Evolutionary conservation across 2,888 invertebrate genomes (phyloP), one percentile per base, ranked within the genome.

Genomic region (Megamerina dolium): DNA sequence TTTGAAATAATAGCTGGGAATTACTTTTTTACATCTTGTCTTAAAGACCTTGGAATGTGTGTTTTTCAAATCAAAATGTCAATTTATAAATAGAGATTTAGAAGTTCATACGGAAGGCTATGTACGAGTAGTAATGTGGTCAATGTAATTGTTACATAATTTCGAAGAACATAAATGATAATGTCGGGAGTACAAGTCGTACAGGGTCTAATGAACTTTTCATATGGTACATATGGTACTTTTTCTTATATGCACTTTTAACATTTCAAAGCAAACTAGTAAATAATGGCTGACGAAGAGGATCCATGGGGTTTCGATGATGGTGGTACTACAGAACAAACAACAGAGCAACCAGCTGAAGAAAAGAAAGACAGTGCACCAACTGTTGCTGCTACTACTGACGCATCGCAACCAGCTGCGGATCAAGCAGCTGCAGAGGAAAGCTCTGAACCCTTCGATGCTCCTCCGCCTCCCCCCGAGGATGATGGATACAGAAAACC

Each of bases 401-500:
- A 60, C 5, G 68, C 63, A 12, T 74, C 67, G 16, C 74, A 71
- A 31, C 65, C 69, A 20, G 72, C 72, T 4, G 76, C 68, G 29
- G 68, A 66, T 61, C 46, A 41, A 18, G 45, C 33, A 37, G 55
- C 58, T 9, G 70, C 60, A 12, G 75, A 66, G 29, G 73, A 69
- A 33, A 69, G 66, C 21, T 68, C 71, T 6, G 77, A 68, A 39
- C 74, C 63, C 29, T 76, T 74, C 3, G 76, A 73, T 36, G 71
- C 74, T 5, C 75, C 75, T 48, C 67, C 63, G 39, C 69, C 71
- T 37, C 63, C 68, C 27, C 66, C 64, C 63, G 67, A 76, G 71
- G 66, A 73, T 52, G 77, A 80, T 56, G 81, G 83, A 48, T 76
- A 78, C 21, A 76, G 78, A 55, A 82, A 78, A 58, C 79, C 83